Base-by-base conservation (phyloP, 2,797 vertebrate genomes). In the Cyprinella venusta region DNA sequence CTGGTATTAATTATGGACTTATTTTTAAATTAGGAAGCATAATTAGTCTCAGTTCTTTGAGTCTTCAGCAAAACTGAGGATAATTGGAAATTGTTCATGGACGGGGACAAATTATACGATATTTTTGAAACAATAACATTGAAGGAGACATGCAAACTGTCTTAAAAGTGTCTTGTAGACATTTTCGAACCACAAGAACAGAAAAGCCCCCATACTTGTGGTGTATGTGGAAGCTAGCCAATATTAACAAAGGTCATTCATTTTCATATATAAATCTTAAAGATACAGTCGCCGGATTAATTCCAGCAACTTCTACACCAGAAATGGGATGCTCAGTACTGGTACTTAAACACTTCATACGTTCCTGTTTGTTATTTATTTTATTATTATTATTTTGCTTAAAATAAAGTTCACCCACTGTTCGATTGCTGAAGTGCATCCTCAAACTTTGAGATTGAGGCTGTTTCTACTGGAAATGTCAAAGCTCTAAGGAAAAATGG, bases 21-120 rank as follows among this genome's bases (percentile, higher is more conserved):
- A 50, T 83, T 83, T 89, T 83, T 88, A 86, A 83, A 88, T 86
- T 83, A 89, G 69, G 90, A 92, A 90, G 86, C 38, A 12, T 83
- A 81, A 82, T 90, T 76, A 86, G 78, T 86, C 88, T 84, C 84
- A 89, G 87, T 92, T 89, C 83, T 86, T 88, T 86, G 84, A 54
- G 68, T 48, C 82, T 84, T 87, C 79, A 85, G 67, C 82, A 87
- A 81, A 88, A 54, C 80, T 83, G 80, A 61, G 19, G n/a, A 72
- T 24, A 76, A 45, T 40, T 16, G 19, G 16, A 70, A 81, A 85
- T 72, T 70, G 50, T 13, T 24, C 56, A 61, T 24, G 67, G 52
- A 50, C 30, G 15, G 19, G 15, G 9, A 64, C 76, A 42, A 75
- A 79, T 82, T 70, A 70, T n/a, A 8, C 45, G 68, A 77, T 72